Evolutionary conservation across 2,888 invertebrate genomes (phyloP).

Genomic region (Syritta pipiens): DNA sequence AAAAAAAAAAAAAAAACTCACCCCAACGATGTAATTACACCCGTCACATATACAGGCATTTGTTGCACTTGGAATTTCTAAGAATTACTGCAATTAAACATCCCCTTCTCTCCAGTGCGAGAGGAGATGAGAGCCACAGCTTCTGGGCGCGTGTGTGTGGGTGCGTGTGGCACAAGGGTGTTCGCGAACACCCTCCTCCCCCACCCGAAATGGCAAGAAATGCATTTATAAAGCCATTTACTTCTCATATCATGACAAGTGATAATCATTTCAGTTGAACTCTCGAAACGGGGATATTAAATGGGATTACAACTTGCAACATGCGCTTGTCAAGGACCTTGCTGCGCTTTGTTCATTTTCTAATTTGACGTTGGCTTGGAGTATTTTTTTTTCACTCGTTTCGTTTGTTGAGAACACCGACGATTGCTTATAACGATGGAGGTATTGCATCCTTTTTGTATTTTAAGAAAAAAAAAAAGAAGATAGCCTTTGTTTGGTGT

Average conservation of each 20-base stretch:
- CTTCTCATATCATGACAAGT: conserved; percentile 46
- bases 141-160: neutral
- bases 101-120: neutral
- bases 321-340: conserved; percentile 46
- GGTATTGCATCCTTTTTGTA: conserved; percentile 17
- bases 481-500: conserved; percentile 14
- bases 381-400: conserved; percentile 16
- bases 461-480: no score
- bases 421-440: conserved; percentile 41
- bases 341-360: conserved; percentile 1
- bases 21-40: no score
- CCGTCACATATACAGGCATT: conserved; percentile 18
- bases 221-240: conserved; percentile 66
- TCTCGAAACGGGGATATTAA: conserved; percentile 28
- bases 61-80: conserved; percentile 31
- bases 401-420: conserved; percentile 25
- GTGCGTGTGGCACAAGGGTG: no score
- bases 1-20: no score
- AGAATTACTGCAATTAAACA: conserved; percentile 35
- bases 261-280: conserved; percentile 58
- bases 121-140: neutral
- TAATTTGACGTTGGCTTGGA: conserved; percentile 12
- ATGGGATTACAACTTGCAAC: conserved; percentile 32
- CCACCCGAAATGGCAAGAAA: conserved; percentile 38
- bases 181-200: no score